Evolutionary conservation across 2,797 vertebrate species (phyloP).

Genomic region (Mus spretus): DNA sequence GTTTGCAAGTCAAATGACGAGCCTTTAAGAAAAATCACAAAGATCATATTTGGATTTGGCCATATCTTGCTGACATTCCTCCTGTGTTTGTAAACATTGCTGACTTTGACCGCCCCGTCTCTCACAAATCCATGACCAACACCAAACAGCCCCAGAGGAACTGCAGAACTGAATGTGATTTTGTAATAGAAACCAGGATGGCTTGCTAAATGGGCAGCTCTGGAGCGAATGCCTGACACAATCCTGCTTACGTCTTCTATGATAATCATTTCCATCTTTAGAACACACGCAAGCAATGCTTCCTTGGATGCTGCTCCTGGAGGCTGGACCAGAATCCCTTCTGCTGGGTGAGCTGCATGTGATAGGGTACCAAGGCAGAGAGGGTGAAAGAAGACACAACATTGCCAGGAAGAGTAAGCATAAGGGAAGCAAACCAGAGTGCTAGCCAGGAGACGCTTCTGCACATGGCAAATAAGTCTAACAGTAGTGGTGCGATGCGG

Average conservation of each 20-base stretch:
- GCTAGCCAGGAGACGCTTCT: not conserved
- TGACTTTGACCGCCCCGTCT: constrained; percentile 84
- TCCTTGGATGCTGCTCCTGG: constrained; percentile 84
- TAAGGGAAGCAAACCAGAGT: not conserved
- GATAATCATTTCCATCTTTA: constrained; percentile 91
- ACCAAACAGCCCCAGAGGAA: constrained; percentile 79
- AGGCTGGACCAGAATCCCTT: constrained; percentile 79
- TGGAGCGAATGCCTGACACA: constrained; percentile 88
- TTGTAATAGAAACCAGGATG: constrained; percentile 89
- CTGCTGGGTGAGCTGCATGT: not conserved
- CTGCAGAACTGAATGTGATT: constrained; percentile 88
- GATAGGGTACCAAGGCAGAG: not conserved
- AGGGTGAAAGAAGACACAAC: not conserved
- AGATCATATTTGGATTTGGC: constrained; percentile 82
- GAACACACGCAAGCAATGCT: constrained; percentile 88
- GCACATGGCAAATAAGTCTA: constrained; percentile 6
- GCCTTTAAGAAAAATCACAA: constrained; percentile 68
- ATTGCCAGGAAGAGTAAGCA: not conserved
- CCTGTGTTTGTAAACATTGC: constrained; percentile 87
- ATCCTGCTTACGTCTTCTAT: constrained; percentile 89
- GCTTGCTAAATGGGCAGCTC: constrained; percentile 85
- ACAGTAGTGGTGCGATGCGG: not conserved
- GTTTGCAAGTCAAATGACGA: constrained; percentile 69
- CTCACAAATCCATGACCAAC: constrained; percentile 83
- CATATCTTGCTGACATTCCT: constrained; percentile 82